These are phyloP conservation scores for Typhlichthys eigenmanni DNA, from an alignment of 2,797 vertebrate species.

Conservation along the genomic window DNA sequence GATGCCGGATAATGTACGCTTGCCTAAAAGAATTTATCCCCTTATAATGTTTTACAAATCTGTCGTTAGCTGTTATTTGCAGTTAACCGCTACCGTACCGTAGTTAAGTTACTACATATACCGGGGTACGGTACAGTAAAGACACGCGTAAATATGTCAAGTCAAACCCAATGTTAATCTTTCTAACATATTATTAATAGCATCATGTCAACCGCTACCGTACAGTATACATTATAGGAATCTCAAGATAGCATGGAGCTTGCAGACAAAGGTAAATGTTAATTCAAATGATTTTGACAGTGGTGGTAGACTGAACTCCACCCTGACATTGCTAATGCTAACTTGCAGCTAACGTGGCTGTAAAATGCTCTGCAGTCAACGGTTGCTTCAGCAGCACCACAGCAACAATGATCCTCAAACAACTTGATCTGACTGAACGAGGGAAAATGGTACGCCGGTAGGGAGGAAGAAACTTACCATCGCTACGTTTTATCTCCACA, in stretches of 20 bases:
- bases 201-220: too few relatives aligned
- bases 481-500: constrained; percentile 96
- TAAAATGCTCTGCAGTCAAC: constrained; percentile 34
- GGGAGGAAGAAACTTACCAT: constrained; percentile 83
- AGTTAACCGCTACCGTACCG: too few relatives aligned
- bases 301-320: constrained; percentile 36
- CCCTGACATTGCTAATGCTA: constrained; percentile 40
- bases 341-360: constrained; percentile 29
- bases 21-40: constrained; percentile 35
- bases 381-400: constrained; percentile 57
- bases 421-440: constrained; percentile 49
- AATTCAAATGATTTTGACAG: constrained; percentile 50
- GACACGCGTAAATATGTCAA: too few relatives aligned
- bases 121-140: too few relatives aligned
- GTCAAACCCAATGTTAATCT: too few relatives aligned
- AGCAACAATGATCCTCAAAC: constrained; percentile 70
- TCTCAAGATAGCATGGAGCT: constrained; percentile 4
- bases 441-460: constrained; percentile 16
- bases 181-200: too few relatives aligned
- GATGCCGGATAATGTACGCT: constrained; percentile 17
- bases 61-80: constrained; percentile 14
- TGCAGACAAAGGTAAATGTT: constrained; percentile 50
- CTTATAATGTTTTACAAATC: constrained; percentile 18
- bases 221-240: not conserved
- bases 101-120: too few relatives aligned